Conservation (phyloP, 2,888 invertebrate species). For the Drosophila buzzatii region DNA sequence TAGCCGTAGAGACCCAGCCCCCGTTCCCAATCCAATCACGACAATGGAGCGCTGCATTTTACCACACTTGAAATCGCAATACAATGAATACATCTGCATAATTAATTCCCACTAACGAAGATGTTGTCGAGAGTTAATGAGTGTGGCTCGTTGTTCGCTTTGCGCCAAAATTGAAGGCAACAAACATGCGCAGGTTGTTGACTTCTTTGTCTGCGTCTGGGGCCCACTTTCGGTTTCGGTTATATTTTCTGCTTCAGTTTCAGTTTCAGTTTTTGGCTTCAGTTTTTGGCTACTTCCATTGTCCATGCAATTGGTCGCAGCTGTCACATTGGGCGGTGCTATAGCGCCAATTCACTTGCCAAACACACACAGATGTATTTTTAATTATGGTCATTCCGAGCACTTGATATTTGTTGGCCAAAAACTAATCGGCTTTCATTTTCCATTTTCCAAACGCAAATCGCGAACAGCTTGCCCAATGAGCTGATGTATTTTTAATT, state of each 20-base stretch:
- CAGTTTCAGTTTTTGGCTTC: slow-evolving; percentile 9
- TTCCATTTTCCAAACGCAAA: slow-evolving; percentile 37
- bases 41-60: slow-evolving; percentile 75
- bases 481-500: slow-evolving; percentile 71
- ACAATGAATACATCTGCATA: slow-evolving; percentile 81
- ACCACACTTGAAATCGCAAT: slow-evolving; percentile 82
- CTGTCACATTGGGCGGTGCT: slow-evolving; percentile 44
- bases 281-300: slow-evolving; percentile 14
- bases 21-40: slow-evolving; percentile 37
- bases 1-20: slow-evolving; percentile 49
- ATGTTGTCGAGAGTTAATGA: slow-evolving; percentile 72
- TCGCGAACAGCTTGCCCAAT: slow-evolving; percentile 38
- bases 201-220: slow-evolving; percentile 53
- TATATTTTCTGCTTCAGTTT: slow-evolving; percentile 11
- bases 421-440: slow-evolving; percentile 43
- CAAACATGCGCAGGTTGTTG: slow-evolving; percentile 75
- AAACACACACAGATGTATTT: slow-evolving; percentile 63
- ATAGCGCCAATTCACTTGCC: slow-evolving; percentile 66
- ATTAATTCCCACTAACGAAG: slow-evolving; percentile 80
- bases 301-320: slow-evolving; percentile 54
- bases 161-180: slow-evolving; percentile 79
- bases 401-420: slow-evolving; percentile 38
- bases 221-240: slow-evolving; percentile 28
- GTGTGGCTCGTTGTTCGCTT: slow-evolving; percentile 53
- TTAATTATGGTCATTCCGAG: slow-evolving; percentile 75